These are phyloP conservation scores for Gnatocerus cornutus DNA, from an alignment of 2,888 invertebrate genomes.

Conservation along the genomic window DNA sequence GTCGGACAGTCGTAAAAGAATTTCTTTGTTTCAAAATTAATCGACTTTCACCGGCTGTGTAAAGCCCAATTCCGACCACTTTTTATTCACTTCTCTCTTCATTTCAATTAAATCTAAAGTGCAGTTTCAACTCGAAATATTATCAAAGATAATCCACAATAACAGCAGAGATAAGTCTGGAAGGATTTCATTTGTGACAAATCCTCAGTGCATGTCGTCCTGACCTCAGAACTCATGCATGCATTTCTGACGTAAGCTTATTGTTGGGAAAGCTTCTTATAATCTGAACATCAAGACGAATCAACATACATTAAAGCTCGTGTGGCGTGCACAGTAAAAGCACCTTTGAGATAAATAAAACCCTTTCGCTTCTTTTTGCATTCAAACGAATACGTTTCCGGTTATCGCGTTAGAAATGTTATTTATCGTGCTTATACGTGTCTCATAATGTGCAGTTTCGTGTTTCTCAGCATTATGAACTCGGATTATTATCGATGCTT, in stretches of 20 bases:
- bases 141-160: constrained; percentile 10
- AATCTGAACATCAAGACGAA: constrained; percentile 42
- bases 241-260: constrained; percentile 34
- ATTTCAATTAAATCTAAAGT: not conserved
- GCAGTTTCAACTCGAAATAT: not conserved
- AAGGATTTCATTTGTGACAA: constrained; percentile 30
- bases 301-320: constrained; percentile 42
- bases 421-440: constrained; percentile 32
- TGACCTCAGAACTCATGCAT: constrained; percentile 22
- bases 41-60: not conserved
- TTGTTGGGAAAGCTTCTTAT: constrained; percentile 40
- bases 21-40: constrained; percentile 22
- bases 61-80: not conserved
- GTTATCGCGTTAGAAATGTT: constrained; percentile 32
- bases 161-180: not conserved
- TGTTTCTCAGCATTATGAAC: constrained; percentile 7
- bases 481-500: not conserved
- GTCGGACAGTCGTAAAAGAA: constrained; percentile 13
- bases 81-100: no score
- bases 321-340: constrained; percentile 36
- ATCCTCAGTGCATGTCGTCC: constrained; percentile 35
- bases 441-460: constrained; percentile 17
- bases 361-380: constrained; percentile 26
- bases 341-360: constrained; percentile 42
- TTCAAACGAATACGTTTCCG: constrained; percentile 18